Evolutionary conservation across 2,113 vertebrate genomes (phyloP), one percentile per base, ranked within the genome.

Genomic region (Aix galericulata): DNA sequence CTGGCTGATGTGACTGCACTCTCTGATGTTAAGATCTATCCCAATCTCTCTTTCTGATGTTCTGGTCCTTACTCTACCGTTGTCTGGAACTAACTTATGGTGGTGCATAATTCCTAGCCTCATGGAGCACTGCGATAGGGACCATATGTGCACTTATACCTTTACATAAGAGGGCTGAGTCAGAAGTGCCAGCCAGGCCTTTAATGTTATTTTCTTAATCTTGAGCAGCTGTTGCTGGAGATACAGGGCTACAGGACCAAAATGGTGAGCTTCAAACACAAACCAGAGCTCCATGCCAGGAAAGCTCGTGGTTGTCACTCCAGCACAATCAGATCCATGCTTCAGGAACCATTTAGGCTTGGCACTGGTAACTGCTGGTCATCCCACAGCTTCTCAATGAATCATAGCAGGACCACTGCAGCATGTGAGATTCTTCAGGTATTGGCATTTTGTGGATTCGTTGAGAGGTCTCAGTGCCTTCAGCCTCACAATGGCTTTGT

Each of bases 191-290:
- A 90, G 80, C 50, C 91, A 94, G 74, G 31, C 38, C 32, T 84
- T 44, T 93, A 68, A 92, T 79, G 81, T 32, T 56, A 92, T 88
- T 91, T 91, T 52, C 38, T 84, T 93, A 94, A 94, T 92, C 78
- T 75, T 64, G 56, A 84, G 62, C 56, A 87, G 83, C 86, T 97
- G 91, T 56, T 86, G 34, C 68, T 64, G 48, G 62, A 92, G 80
- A 96, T 52, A 89, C 3, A 82, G 48, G 62, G 22, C 66, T 76
- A 59, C 17, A 64, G 77, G 73, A 63, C 34, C 17, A 79, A 86
- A 53, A 32, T 4, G 6, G 59, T 69, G 72, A 90, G 36, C 52
- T 90, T 77, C 79, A 90, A 75, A 86, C 58, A 67, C 21, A 53
- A 15, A 26, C 66, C 55, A 75, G 53, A 0, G 0, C 9, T 44